These are phyloP conservation scores for Lerista edwardsae DNA, from an alignment of 2,797 vertebrate genomes.

Conservation along the genomic window DNA sequence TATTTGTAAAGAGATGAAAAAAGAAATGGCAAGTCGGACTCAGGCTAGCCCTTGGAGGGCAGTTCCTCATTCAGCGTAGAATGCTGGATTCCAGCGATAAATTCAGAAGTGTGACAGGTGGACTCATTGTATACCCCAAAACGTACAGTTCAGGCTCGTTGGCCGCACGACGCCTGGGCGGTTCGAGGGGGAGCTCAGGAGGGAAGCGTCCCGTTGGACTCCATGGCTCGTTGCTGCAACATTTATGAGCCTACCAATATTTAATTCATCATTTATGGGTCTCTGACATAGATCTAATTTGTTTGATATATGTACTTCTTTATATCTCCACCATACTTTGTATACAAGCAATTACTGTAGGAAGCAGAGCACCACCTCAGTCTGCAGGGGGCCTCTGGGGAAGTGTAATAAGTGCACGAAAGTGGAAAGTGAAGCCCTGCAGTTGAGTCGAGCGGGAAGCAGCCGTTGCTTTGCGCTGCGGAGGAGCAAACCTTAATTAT, in stretches of 20 bases:
- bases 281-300: slow-evolving; percentile 70
- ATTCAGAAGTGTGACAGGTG: slow-evolving; percentile 63
- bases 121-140: slow-evolving; percentile 69
- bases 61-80: slow-evolving; percentile 54
- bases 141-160: slow-evolving; percentile 68
- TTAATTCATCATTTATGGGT: slow-evolving; percentile 73
- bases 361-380: slow-evolving; percentile 49
- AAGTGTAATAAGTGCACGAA: slow-evolving; percentile 50
- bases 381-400: slow-evolving; percentile 51
- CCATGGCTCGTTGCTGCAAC: slow-evolving; percentile 64
- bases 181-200: slow-evolving; percentile 56
- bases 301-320: slow-evolving; percentile 66
- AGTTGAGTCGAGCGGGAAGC: neutral
- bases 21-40: neutral
- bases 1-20: neutral
- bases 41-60: slow-evolving; percentile 33
- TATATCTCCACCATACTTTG: slow-evolving; percentile 61
- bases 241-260: slow-evolving; percentile 71
- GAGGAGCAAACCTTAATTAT: slow-evolving; percentile 38
- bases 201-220: slow-evolving; percentile 63
- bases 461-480: slow-evolving; percentile 23
- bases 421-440: slow-evolving; percentile 19
- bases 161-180: slow-evolving; percentile 50
- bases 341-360: slow-evolving; percentile 61
- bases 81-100: slow-evolving; percentile 57